A percentile compares a stretch with the other conserved stretches of the same genome.
Conservation (phyloP, 1,140 invertebrate genomes). For the Eufriesea mexicana region DNA sequence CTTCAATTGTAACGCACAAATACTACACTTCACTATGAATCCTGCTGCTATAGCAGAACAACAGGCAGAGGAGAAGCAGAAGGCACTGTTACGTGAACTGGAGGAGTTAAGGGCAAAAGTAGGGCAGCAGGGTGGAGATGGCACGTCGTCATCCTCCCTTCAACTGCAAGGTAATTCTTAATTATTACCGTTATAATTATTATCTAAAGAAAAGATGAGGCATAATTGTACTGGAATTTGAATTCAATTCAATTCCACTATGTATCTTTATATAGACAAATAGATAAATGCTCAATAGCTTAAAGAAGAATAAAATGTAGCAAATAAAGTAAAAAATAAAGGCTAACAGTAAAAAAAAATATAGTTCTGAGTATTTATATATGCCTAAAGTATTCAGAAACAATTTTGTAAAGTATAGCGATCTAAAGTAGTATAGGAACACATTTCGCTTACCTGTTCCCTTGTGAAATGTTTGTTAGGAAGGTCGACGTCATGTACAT, state of each 20-base stretch:
- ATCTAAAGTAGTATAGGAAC: not conserved
- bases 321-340: not conserved
- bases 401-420: not conserved
- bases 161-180: slow-evolving; percentile 72
- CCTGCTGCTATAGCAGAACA: slow-evolving; percentile 88
- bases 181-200: not conserved
- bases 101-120: slow-evolving; percentile 83
- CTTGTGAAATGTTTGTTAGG: too few relatives aligned
- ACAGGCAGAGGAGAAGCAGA: slow-evolving; percentile 86
- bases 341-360: not conserved
- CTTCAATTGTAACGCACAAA: slow-evolving; percentile 81
- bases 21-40: slow-evolving; percentile 88
- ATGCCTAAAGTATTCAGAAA: not conserved
- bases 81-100: slow-evolving; percentile 88
- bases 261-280: too few relatives aligned
- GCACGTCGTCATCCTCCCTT: slow-evolving; percentile 61
- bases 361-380: too few relatives aligned
- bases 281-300: too few relatives aligned
- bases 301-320: not conserved
- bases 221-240: too few relatives aligned
- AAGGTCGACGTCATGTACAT: too few relatives aligned
- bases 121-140: slow-evolving; percentile 65
- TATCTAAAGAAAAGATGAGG: too few relatives aligned
- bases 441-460: too few relatives aligned
- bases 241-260: too few relatives aligned